Evolutionary conservation across 2,797 vertebrate species (phyloP).

Genomic region (Hydrophis major): DNA sequence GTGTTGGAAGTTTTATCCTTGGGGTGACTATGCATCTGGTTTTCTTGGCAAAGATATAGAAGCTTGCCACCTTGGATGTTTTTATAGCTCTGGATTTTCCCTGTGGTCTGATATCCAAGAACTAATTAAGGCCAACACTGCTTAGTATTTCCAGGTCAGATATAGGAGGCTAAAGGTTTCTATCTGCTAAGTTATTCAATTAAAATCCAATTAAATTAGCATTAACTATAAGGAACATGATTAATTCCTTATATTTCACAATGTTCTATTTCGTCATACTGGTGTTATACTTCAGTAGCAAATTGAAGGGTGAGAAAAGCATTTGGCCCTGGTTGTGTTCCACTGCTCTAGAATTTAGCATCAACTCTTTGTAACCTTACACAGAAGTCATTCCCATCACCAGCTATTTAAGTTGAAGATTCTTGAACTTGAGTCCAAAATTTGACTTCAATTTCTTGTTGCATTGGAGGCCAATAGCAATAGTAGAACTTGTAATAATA

Average conservation of each 20-base stretch:
- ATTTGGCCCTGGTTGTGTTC: not conserved
- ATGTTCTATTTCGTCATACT: not conserved
- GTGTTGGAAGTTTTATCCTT: not conserved
- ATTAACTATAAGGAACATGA: not conserved
- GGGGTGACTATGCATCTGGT: not conserved
- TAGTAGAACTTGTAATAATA: not conserved
- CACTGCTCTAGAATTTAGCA: not conserved
- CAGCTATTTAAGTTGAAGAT: not conserved
- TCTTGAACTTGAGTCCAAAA: not conserved
- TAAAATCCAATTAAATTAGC: not conserved
- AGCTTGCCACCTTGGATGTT: not conserved
- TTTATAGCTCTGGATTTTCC: not conserved
- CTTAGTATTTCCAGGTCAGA: not conserved
- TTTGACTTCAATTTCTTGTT: not conserved
- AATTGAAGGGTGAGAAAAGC: not conserved
- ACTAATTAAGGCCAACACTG: not conserved
- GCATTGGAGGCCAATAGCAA: not conserved
- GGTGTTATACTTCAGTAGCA: not conserved
- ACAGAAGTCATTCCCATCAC: too few species aligned
- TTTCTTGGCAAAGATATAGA: not conserved
- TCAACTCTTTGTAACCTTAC: not conserved
- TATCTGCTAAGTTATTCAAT: not conserved
- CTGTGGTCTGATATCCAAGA: not conserved
- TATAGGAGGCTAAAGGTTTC: not conserved
- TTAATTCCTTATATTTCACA: not conserved